Percentiles rank a stretch among this genome's conserved stretches.
Evolutionary conservation across 2,113 vertebrate species (phyloP).

Genomic region (Phainopepla nitens): DNA sequence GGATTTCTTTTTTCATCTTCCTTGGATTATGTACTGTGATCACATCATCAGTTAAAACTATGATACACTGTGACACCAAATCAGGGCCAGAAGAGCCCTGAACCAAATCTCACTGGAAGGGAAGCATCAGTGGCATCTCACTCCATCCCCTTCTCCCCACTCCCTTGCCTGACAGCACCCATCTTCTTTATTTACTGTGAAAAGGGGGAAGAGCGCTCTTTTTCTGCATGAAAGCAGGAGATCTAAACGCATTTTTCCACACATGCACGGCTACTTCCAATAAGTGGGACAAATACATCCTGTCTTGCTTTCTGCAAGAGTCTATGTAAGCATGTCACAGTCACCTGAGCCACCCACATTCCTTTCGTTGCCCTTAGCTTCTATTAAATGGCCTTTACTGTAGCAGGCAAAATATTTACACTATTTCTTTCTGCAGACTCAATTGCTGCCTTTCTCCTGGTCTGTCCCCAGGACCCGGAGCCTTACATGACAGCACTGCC

Average conservation of each 20-base stretch:
- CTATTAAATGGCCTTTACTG: not conserved
- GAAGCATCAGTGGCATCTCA: not conserved
- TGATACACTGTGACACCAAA: not conserved
- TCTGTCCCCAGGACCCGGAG: not conserved
- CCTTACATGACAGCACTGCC: accelerated
- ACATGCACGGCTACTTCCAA: not conserved
- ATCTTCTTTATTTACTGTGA: not conserved
- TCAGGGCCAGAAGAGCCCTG: not conserved
- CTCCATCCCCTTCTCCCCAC: not conserved
- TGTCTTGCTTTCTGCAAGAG: not conserved
- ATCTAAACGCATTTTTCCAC: not conserved
- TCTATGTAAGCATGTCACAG: not conserved
- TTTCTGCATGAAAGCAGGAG: not conserved
- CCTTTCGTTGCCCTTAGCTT: not conserved
- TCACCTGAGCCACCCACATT: not conserved
- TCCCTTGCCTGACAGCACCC: not conserved
- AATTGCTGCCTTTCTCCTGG: not conserved
- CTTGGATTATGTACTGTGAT: not conserved
- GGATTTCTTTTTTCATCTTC: not conserved
- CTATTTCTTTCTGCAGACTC: not conserved
- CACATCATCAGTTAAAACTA: not conserved
- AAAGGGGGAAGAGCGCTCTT: not conserved
- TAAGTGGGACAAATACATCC: not conserved
- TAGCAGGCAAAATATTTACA: constrained; percentile 29
- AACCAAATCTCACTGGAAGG: not conserved